These are phyloP conservation scores for Megaceryle torquata DNA, from an alignment of 2,113 vertebrate genomes.

Conservation along the genomic window DNA sequence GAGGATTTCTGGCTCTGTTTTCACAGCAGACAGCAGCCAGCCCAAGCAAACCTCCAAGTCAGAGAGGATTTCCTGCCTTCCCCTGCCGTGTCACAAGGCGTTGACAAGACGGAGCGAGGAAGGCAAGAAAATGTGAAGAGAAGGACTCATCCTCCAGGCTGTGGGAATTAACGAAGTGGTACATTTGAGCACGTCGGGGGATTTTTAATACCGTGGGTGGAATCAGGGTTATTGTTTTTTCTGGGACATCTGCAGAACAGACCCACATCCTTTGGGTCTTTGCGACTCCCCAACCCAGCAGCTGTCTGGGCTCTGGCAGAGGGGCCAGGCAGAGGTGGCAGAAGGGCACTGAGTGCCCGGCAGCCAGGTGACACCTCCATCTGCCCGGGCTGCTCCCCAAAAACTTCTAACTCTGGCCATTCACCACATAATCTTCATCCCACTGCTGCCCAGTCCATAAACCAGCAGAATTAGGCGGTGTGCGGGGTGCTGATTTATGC, in stretches of 20 bases:
- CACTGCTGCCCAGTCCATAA: not conserved
- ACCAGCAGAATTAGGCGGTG: not conserved
- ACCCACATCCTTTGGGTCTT: not conserved
- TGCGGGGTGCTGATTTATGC: not conserved
- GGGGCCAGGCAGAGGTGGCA: not conserved
- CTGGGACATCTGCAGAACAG: constrained; percentile 48
- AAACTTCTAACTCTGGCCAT: not conserved
- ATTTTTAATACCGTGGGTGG: constrained; percentile 17
- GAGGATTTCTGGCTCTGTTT: not conserved
- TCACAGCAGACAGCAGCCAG: not conserved
- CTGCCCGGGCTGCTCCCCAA: not conserved
- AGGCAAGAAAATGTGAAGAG: constrained; percentile 19
- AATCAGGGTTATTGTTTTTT: constrained; percentile 53
- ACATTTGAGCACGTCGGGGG: not conserved
- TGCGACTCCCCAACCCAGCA: not conserved
- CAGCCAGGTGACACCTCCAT: not conserved
- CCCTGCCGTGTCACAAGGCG: not conserved
- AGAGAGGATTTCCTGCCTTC: not conserved
- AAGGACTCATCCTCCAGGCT: not conserved
- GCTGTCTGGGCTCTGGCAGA: not conserved
- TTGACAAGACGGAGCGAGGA: not conserved
- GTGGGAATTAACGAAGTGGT: constrained; percentile 28
- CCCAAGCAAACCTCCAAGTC: not conserved
- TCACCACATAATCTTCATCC: not conserved
- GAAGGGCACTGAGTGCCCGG: not conserved